Percentiles rank a stretch among this genome's conserved stretches.
These are phyloP conservation scores for Thunnus thynnus DNA, from an alignment of 2,113 vertebrate species.

Conservation along the genomic window DNA sequence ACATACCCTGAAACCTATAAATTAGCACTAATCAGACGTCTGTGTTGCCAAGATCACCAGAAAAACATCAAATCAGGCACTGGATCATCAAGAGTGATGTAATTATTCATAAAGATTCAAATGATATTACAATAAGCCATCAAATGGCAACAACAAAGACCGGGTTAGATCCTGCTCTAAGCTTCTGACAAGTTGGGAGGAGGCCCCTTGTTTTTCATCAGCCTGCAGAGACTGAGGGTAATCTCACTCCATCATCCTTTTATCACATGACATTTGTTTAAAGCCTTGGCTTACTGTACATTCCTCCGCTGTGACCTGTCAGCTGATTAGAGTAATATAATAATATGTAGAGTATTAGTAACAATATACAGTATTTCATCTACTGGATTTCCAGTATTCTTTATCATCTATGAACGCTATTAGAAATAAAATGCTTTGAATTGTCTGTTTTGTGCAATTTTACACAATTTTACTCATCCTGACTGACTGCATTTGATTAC, in stretches of 20 bases:
- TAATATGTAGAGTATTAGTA: constrained; percentile 4
- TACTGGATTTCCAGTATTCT: constrained; percentile 7
- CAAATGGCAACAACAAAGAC: constrained; percentile 28
- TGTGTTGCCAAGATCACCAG: background rate
- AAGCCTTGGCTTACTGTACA: constrained; percentile 77
- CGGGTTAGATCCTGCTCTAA: constrained; percentile 44
- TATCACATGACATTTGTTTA: constrained; percentile 79
- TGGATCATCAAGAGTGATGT: background rate
- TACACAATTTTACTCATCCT: background rate
- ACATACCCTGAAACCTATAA: background rate
- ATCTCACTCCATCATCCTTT: constrained; percentile 71
- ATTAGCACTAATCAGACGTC: background rate
- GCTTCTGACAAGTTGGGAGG: constrained; percentile 51
- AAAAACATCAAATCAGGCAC: background rate
- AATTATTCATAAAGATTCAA: constrained; percentile 19
- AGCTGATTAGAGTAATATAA: constrained; percentile 65
- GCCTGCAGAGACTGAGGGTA: constrained; percentile 62
- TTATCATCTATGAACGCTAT: constrained; percentile 5
- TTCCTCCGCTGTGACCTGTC: constrained; percentile 75
- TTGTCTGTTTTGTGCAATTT: background rate
- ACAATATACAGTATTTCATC: constrained; percentile 34
- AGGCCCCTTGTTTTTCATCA: constrained; percentile 71
- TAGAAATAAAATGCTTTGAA: background rate
- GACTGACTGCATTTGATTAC: background rate
- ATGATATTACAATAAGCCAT: constrained; percentile 4